Conservation (phyloP, 2,797 vertebrate species). For the Tokudaia tokunoshimensis region DNA sequence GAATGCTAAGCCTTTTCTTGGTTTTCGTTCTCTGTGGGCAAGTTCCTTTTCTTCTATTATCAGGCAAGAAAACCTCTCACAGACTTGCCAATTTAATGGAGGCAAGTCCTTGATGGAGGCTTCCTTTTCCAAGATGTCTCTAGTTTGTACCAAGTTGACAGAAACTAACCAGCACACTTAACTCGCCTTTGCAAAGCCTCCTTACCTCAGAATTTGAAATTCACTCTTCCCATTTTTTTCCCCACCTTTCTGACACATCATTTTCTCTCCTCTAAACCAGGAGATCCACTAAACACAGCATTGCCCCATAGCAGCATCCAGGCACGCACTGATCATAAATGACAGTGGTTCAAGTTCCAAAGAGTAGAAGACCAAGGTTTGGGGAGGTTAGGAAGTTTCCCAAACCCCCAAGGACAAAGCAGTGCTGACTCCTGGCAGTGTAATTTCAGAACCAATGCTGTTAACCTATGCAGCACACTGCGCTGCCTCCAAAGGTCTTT, state of each 20-base stretch:
- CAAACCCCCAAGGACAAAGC: not conserved
- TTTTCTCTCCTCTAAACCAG: not conserved
- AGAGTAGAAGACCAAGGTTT: not conserved
- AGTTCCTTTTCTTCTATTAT: not conserved
- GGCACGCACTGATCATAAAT: not conserved
- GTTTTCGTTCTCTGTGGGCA: not conserved
- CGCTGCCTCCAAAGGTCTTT: not conserved
- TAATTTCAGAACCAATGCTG: not conserved
- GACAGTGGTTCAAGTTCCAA: not conserved
- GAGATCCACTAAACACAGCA: not conserved
- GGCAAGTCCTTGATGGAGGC: too few relatives aligned
- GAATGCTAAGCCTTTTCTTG: not conserved
- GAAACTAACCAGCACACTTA: too few relatives aligned
- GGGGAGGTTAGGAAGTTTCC: not conserved
- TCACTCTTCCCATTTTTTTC: not conserved
- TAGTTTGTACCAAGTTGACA: not conserved
- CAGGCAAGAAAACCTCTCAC: too few relatives aligned
- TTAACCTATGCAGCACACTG: not conserved
- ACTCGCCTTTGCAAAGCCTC: not conserved
- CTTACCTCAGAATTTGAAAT: not conserved
- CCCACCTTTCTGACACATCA: not conserved
- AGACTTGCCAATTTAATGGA: not conserved
- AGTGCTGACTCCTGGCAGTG: not conserved
- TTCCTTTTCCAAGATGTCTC: not conserved
- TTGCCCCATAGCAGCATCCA: not conserved